phyloP scores from a whole-genome alignment of 2,888 invertebrate species.

The Spicauda simplicius region DNA sequence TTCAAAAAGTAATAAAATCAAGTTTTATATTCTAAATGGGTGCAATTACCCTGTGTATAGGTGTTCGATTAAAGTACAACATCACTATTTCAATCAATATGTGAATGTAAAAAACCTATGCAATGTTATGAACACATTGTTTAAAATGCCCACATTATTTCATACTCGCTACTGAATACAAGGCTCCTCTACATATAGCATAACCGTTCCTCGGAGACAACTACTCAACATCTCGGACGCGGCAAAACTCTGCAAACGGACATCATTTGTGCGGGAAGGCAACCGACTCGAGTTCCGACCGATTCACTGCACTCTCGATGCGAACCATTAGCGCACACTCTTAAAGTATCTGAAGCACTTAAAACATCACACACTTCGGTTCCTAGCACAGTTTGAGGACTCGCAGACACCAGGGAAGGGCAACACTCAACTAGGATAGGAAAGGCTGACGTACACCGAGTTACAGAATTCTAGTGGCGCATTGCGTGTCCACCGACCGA shows the following conservation, averaged over 20 bases:
- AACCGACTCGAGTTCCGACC: background rate
- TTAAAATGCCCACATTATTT: slow-evolving; percentile 27
- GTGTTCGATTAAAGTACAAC: slow-evolving; percentile 26
- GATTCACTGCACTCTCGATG: slow-evolving; percentile 8
- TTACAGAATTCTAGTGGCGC: slow-evolving; percentile 2
- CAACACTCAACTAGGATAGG: background rate
- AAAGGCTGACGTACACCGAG: background rate
- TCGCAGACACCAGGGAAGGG: background rate
- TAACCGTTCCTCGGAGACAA: slow-evolving; percentile 10
- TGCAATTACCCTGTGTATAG: slow-evolving; percentile 28
- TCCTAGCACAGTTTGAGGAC: background rate
- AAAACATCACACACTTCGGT: background rate
- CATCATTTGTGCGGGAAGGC: slow-evolving; percentile 20
- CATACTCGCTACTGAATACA: slow-evolving; percentile 15
- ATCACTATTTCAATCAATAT: slow-evolving; percentile 24
- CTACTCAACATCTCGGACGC: slow-evolving; percentile 8
- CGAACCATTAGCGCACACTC: background rate
- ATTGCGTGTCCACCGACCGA: slow-evolving; percentile 8
- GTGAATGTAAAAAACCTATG: slow-evolving; percentile 36
- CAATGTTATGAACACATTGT: slow-evolving; percentile 34
- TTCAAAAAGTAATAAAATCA: slow-evolving; percentile 36
- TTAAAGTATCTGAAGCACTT: background rate
- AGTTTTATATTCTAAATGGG: slow-evolving; percentile 26
- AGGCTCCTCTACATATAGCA: slow-evolving; percentile 23
- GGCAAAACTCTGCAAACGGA: slow-evolving; percentile 16